Evolutionary conservation across 2,113 vertebrate genomes (phyloP).

Genomic region (Anarrhichthys ocellatus): DNA sequence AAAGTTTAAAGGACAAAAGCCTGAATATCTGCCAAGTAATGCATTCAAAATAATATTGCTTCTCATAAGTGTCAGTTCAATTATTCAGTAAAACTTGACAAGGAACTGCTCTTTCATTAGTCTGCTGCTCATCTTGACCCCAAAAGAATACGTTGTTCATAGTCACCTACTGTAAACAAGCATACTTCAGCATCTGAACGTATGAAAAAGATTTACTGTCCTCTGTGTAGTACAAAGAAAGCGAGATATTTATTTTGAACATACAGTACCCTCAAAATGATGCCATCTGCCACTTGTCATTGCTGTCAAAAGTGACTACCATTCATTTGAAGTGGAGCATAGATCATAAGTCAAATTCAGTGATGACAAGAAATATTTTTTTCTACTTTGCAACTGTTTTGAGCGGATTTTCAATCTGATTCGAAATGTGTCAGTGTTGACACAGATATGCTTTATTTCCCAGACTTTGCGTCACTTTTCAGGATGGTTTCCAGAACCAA

Average conservation of each 20-base stretch:
- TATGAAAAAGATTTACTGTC: conserved; percentile 10
- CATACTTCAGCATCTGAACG: conserved; percentile 34
- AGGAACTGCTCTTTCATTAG: conserved; percentile 93
- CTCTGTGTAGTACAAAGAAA: conserved; percentile 29
- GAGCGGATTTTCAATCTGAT: conserved; percentile 40
- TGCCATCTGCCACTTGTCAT: conserved; percentile 19
- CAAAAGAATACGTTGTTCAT: conserved; percentile 69
- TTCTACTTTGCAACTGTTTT: conserved; percentile 44
- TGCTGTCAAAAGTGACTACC: conserved; percentile 13
- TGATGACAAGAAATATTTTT: conserved; percentile 38
- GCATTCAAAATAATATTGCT: conserved; percentile 96
- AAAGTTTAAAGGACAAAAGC: conserved; percentile 96
- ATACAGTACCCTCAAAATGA: conserved; percentile 3
- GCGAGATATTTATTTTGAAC: conserved; percentile 19
- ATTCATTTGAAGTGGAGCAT: conserved; percentile 30
- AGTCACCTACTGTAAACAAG: conserved; percentile 33
- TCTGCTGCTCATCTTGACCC: conserved; percentile 82
- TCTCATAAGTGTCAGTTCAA: conserved; percentile 97
- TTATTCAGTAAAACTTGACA: conserved; percentile 94
- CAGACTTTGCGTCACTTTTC: conserved; percentile 37
- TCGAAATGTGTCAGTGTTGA: conserved; percentile 16
- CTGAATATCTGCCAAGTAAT: conserved; percentile 97
- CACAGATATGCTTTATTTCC: conserved; percentile 21
- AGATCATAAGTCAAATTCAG: conserved; percentile 46
- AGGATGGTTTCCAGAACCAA: conserved; percentile 53